phyloP scores from a whole-genome alignment of 64 coral and sea anemone genomes.

The Cladopsammia gracilis region DNA sequence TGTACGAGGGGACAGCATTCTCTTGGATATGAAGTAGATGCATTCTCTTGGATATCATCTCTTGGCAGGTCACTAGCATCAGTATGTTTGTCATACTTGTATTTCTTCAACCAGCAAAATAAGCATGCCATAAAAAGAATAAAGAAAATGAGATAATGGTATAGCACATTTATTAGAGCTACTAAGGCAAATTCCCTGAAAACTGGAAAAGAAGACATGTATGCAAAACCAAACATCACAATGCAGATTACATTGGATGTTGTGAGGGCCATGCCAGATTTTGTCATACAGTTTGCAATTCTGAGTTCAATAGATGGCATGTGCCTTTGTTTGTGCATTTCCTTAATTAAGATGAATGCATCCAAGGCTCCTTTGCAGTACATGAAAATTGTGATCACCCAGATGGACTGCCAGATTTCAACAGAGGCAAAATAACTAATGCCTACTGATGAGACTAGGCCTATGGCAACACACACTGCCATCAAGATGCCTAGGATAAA shows the following conservation, averaged over 20 bases:
- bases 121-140: conserved; percentile 54
- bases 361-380: conserved; percentile 57
- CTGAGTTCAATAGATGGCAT: conserved; percentile 42
- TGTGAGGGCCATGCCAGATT: conserved; percentile 62
- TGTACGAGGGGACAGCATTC: not conserved
- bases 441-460: conserved; percentile 9
- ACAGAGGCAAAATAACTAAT: conserved; percentile 40
- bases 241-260: conserved; percentile 56
- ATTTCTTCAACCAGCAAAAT: conserved; percentile 32
- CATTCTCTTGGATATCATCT: not conserved
- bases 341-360: conserved; percentile 47
- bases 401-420: conserved; percentile 52
- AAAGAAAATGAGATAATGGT: conserved; percentile 52
- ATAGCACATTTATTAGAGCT: conserved; percentile 32
- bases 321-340: conserved; percentile 51
- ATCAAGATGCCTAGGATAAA: not conserved
- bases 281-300: conserved; percentile 57
- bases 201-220: conserved; percentile 52
- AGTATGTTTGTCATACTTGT: not conserved
- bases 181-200: conserved; percentile 40
- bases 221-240: conserved; percentile 49
- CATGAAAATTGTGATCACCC: conserved; percentile 48
- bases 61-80: not conserved
- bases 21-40: not conserved
- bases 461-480: conserved; percentile 9